Evolutionary conservation across 2,888 invertebrate genomes (phyloP).

Genomic region (Sabatieria punctata): DNA sequence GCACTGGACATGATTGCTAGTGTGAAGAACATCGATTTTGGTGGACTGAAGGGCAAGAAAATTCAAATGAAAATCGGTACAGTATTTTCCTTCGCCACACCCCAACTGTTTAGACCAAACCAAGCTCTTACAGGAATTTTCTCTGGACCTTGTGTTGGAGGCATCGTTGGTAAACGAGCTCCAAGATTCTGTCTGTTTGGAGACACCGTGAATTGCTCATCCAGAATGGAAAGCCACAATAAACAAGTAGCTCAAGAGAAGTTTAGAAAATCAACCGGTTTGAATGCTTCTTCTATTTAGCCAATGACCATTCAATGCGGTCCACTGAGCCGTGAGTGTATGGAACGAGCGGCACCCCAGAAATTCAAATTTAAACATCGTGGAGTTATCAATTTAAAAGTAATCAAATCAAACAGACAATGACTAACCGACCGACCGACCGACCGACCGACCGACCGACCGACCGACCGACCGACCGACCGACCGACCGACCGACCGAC

Average conservation of each 20-base stretch:
- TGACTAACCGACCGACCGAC: no score
- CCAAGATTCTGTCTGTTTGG: slow-evolving; percentile 22
- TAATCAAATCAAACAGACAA: no score
- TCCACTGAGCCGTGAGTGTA: slow-evolving; percentile 14
- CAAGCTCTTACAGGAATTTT: slow-evolving; percentile 1
- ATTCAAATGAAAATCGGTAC: slow-evolving; percentile 8
- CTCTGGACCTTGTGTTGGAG: slow-evolving; percentile 13
- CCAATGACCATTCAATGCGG: slow-evolving; percentile 19
- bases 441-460: no score
- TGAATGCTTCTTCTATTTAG: slow-evolving; percentile 7
- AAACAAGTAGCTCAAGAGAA: slow-evolving; percentile 11
- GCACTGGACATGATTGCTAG: slow-evolving; percentile 17
- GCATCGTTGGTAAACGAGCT: slow-evolving; percentile 18
- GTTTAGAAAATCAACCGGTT: neutral
- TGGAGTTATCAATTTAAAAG: slow-evolving; percentile 11
- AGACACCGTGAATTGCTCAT: slow-evolving; percentile 20
- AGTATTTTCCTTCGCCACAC: no score
- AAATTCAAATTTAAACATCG: slow-evolving; percentile 11
- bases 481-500: no score
- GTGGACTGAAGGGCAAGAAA: neutral
- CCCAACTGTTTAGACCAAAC: neutral
- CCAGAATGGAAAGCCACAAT: slow-evolving; percentile 19
- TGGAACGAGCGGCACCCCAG: slow-evolving; percentile 15
- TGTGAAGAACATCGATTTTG: slow-evolving; percentile 13
- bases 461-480: no score